Conservation (phyloP, 2,888 invertebrate species). For the Nephrotoma guestfalica region DNA sequence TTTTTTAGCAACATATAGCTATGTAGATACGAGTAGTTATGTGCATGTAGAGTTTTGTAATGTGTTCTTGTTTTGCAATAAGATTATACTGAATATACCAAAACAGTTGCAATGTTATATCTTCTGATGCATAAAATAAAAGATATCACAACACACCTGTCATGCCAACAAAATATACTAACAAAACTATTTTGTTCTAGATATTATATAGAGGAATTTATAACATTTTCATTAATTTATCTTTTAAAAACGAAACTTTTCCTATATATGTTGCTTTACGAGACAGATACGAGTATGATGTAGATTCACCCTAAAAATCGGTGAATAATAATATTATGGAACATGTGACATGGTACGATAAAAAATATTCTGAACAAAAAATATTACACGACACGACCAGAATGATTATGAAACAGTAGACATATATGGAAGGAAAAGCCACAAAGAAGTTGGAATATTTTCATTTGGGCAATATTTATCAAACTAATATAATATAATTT, state of each 20-base stretch:
- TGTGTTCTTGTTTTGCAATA: neutral
- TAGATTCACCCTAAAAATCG: neutral
- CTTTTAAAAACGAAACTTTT: neutral
- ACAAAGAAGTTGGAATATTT: neutral
- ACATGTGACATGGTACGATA: neutral
- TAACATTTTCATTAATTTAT: neutral
- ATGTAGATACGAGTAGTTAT: neutral
- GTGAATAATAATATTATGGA: neutral
- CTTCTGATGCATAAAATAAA: neutral
- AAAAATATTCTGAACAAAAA: neutral
- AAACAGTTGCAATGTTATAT: neutral
- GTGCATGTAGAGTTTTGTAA: neutral
- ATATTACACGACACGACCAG: neutral
- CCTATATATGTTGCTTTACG: neutral
- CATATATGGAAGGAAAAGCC: neutral
- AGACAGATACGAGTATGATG: neutral
- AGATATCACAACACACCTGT: neutral
- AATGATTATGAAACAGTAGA: neutral
- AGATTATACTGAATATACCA: neutral
- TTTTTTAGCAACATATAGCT: neutral
- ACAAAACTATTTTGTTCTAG: neutral
- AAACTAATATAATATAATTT: neutral
- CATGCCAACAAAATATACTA: neutral
- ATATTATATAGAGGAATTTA: neutral
- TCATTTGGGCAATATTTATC: neutral